Evolutionary conservation across 1,140 invertebrate species (phyloP).

Genomic region (Danaus melanippus): DNA sequence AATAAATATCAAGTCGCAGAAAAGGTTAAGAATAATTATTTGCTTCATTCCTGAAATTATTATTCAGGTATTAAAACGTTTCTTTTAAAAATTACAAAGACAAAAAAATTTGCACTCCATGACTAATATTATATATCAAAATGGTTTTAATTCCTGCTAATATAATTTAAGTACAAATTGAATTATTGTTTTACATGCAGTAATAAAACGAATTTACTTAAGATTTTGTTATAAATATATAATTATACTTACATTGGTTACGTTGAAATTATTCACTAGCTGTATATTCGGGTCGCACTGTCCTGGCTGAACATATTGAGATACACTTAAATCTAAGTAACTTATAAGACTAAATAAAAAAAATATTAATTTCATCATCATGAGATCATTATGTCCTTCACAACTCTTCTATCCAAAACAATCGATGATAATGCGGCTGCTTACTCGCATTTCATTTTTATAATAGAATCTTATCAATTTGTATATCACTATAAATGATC

Average conservation of each 20-base stretch:
- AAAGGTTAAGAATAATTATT: no score
- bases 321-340: constrained; percentile 35
- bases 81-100: no score
- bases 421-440: constrained; percentile 4
- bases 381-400: constrained; percentile 36
- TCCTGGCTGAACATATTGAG: constrained; percentile 41
- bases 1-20: no score
- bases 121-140: no score
- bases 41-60: no score
- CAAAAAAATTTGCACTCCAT: no score
- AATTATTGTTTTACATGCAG: no score
- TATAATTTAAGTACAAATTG: no score
- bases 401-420: constrained; percentile 24
- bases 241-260: constrained; percentile 26
- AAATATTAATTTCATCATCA: constrained; percentile 35
- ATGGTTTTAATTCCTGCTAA: no score
- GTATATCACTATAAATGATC: constrained; percentile 12
- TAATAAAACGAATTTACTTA: no score
- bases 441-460: constrained; percentile 41
- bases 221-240: no score
- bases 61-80: no score
- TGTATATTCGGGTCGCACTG: constrained; percentile 38
- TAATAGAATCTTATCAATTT: constrained; percentile 42
- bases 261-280: constrained; percentile 26
- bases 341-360: constrained; percentile 38